phyloP scores from a whole-genome alignment of 37 sponge, comb jelly and placozoan species.

The Beroe forskalii region DNA sequence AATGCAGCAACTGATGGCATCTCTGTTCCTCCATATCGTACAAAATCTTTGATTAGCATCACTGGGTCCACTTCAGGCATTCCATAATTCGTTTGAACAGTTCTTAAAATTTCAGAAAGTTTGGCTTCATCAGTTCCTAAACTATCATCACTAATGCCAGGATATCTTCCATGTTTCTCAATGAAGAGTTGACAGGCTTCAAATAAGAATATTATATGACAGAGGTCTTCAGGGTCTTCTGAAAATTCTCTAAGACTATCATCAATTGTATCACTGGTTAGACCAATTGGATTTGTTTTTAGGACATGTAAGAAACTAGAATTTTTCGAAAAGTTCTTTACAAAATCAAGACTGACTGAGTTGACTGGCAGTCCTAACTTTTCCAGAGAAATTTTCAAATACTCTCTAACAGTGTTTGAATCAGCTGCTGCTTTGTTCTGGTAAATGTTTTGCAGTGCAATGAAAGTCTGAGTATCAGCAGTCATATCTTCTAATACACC shows the following conservation, averaged over 20 bases:
- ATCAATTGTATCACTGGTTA: neutral
- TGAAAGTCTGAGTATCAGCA: constrained; percentile 82
- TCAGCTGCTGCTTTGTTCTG: constrained; percentile 71
- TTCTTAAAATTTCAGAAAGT: neutral
- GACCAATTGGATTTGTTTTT: neutral
- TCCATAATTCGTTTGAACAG: neutral
- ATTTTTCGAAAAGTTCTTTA: constrained; percentile 69
- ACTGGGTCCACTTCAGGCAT: neutral
- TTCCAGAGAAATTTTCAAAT: constrained; percentile 65
- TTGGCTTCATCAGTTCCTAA: neutral
- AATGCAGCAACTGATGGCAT: constrained; percentile 92
- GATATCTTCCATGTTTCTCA: neutral
- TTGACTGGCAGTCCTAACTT: constrained; percentile 67
- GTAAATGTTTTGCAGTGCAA: constrained; percentile 81
- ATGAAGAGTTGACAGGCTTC: neutral
- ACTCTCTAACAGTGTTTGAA: constrained; percentile 69
- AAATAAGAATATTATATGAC: neutral
- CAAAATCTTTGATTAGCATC: constrained; percentile 48
- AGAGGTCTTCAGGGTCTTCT: neutral
- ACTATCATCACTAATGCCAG: neutral
- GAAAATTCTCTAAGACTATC: neutral
- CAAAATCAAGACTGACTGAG: constrained; percentile 63
- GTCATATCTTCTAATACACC: constrained; percentile 98
- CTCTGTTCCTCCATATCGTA: constrained; percentile 78
- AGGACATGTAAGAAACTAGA: constrained; percentile 14